Percentiles rank a stretch among this genome's conserved stretches.
Conservation (phyloP, 2,888 invertebrate species). For the Agrochola litura region DNA sequence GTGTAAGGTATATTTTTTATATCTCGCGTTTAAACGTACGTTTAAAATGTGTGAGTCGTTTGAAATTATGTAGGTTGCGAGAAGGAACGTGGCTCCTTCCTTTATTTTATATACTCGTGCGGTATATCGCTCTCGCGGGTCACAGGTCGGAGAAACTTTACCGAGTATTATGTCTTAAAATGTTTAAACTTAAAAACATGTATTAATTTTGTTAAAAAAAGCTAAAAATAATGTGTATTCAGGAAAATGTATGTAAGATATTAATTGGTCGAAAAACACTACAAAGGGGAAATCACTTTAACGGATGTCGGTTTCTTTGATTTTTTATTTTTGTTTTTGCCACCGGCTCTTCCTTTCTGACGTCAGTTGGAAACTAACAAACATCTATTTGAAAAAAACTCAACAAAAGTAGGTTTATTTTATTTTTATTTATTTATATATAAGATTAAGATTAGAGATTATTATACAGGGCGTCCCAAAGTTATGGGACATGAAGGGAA, state of each 20-base stretch:
- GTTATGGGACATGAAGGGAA: too few species aligned
- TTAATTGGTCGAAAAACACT: too few species aligned
- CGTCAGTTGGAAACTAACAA: too few species aligned
- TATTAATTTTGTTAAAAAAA: not conserved
- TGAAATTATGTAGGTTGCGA: not conserved
- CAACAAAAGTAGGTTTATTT: too few species aligned
- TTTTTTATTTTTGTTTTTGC: not conserved
- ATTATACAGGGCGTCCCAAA: too few species aligned
- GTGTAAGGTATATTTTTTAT: not conserved
- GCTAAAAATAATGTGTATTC: too few species aligned
- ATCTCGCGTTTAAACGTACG: not conserved
- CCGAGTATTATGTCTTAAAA: not conserved
- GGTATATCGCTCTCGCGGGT: not conserved
- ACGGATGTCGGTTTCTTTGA: not conserved
- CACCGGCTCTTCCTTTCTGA: too few species aligned
- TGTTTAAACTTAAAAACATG: not conserved
- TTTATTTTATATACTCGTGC: not conserved
- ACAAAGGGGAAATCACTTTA: not conserved
- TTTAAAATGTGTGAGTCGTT: not conserved
- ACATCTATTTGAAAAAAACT: not conserved
- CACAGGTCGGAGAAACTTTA: not conserved
- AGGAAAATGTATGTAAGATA: not conserved
- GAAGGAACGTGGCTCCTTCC: not conserved
- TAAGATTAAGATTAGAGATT: too few species aligned
- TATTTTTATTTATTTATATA: too few species aligned